Evolutionary conservation across 2,797 vertebrate species (phyloP).

Genomic region (Poeciliopsis infans): DNA sequence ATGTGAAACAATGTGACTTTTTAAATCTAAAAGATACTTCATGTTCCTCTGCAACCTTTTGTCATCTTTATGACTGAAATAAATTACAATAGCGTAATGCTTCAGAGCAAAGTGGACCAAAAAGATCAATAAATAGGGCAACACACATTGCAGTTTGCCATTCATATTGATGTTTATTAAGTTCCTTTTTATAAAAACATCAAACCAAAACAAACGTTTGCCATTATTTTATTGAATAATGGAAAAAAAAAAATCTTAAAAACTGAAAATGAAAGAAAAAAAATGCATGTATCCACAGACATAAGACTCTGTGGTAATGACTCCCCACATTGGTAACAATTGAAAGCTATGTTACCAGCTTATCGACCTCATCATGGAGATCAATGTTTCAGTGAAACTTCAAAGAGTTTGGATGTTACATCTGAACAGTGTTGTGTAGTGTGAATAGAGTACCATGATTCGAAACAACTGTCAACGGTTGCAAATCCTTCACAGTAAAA

Average conservation of each 20-base stretch:
- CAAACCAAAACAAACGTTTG: constrained; percentile 19
- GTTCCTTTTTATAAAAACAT: constrained; percentile 12
- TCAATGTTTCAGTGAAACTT: background rate
- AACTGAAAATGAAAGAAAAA: background rate
- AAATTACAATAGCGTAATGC: constrained; percentile 26
- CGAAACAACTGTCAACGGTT: background rate
- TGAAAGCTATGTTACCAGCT: background rate
- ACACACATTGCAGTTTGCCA: constrained; percentile 19
- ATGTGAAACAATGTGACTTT: constrained; percentile 5
- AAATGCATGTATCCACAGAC: background rate
- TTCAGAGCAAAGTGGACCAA: constrained; percentile 38
- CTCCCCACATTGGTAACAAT: background rate
- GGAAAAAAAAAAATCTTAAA: background rate
- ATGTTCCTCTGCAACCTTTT: constrained; percentile 12
- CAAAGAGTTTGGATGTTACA: background rate
- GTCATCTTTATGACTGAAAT: constrained; percentile 29
- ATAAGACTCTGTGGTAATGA: background rate
- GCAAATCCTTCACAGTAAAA: background rate
- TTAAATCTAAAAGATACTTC: background rate
- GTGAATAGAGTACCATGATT: background rate
- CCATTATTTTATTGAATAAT: background rate
- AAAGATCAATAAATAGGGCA: constrained; percentile 54
- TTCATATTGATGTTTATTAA: constrained; percentile 43
- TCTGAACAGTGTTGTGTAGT: background rate
- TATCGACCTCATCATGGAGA: background rate